phyloP scores from a whole-genome alignment of 1,140 invertebrate genomes.

The Tetramorium parvispinum region DNA sequence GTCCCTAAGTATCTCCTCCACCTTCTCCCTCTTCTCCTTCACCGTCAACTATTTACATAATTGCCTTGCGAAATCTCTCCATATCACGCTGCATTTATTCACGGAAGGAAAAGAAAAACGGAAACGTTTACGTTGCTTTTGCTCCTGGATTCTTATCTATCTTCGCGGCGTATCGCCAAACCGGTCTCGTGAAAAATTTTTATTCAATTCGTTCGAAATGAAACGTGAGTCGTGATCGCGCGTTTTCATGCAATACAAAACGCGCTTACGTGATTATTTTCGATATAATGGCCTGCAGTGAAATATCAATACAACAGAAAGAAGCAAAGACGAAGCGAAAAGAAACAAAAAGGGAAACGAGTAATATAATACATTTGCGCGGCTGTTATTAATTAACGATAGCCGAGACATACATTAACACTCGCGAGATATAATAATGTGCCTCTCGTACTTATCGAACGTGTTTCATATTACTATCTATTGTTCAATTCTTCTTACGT shows the following conservation, averaged over 20 bases:
- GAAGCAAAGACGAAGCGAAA: constrained; percentile 26
- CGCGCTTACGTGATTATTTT: constrained; percentile 24
- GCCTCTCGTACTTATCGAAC: constrained; percentile 34
- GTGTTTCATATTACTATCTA: constrained; percentile 48
- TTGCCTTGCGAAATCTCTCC: constrained; percentile 64
- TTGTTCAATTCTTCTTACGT: constrained; percentile 52
- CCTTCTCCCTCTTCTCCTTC: constrained; percentile 29
- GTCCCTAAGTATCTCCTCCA: constrained; percentile 75
- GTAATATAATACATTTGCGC: constrained; percentile 14
- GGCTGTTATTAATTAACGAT: constrained; percentile 38
- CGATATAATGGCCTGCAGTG: background rate
- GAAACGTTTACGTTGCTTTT: constrained; percentile 1
- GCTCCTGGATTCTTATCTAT: background rate
- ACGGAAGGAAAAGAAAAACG: constrained; percentile 7
- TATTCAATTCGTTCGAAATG: constrained; percentile 37
- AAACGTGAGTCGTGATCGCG: constrained; percentile 50
- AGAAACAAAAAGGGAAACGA: constrained; percentile 18
- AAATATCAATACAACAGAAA: constrained; percentile 56
- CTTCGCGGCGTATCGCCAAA: constrained; percentile 2
- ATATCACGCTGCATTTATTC: constrained; percentile 62
- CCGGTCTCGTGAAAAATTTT: constrained; percentile 3
- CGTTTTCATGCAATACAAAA: constrained; percentile 10
- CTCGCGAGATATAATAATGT: constrained; percentile 21
- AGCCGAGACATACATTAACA: constrained; percentile 25
- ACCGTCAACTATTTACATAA: constrained; percentile 75